Evolutionary conservation across 2,797 vertebrate genomes (phyloP).

Genomic region (Hippoglossus hippoglossus): DNA sequence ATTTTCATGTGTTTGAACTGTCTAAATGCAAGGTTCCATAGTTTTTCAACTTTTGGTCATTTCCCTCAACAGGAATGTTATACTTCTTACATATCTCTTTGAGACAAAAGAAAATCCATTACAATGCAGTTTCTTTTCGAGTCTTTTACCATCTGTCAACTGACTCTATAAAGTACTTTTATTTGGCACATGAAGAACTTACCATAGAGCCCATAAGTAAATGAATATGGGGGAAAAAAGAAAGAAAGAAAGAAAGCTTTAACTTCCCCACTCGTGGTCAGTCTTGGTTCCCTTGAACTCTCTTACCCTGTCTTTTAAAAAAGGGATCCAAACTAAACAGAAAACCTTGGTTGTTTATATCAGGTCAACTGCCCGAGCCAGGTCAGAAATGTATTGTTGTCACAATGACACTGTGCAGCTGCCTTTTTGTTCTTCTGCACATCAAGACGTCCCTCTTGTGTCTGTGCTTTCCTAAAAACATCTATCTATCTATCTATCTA

Average conservation of each 20-base stretch:
- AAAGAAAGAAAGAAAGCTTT: too few species aligned
- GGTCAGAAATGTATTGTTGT: conserved; percentile 49
- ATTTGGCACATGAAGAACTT: not conserved
- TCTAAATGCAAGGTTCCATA: too few species aligned
- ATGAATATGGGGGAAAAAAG: too few species aligned
- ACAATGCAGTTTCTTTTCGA: not conserved
- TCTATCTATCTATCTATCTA: not conserved
- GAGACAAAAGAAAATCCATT: not conserved
- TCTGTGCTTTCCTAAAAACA: conserved; percentile 21
- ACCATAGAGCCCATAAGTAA: not conserved
- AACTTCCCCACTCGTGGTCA: too few species aligned
- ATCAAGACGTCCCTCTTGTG: conserved; percentile 11
- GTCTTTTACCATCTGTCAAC: not conserved
- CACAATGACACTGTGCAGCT: conserved; percentile 46
- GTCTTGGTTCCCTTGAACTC: too few species aligned
- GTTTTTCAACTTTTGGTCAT: not conserved
- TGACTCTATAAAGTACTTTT: not conserved
- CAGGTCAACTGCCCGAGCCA: conserved; percentile 35
- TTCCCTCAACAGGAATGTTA: not conserved
- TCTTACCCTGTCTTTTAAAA: conserved; percentile 6
- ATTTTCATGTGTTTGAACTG: too few species aligned
- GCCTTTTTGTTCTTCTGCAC: conserved; percentile 50
- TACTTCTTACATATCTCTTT: not conserved
- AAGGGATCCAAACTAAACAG: conserved; percentile 67
- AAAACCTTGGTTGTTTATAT: conserved; percentile 47